Conservation (phyloP, 2,797 vertebrate genomes). For the Streptopelia turtur region DNA sequence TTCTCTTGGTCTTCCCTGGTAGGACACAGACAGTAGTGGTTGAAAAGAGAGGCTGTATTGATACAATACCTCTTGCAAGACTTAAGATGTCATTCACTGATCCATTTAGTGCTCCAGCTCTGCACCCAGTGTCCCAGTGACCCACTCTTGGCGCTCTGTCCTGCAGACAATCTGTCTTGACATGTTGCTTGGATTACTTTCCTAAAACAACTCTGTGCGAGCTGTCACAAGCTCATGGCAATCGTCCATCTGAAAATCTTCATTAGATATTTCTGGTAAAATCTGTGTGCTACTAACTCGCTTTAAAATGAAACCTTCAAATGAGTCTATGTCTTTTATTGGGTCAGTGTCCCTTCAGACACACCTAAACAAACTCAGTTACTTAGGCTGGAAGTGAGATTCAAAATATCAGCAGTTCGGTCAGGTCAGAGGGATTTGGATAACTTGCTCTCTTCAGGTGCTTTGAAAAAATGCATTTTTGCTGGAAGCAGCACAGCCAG, state of each 20-base stretch:
- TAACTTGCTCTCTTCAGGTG: neutral
- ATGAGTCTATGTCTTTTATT: neutral
- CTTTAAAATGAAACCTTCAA: neutral
- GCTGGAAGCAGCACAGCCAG: neutral
- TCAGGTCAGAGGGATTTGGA: neutral
- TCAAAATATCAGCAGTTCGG: neutral
- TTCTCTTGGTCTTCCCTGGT: neutral
- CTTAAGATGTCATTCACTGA: neutral
- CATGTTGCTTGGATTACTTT: neutral
- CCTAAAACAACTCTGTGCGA: neutral
- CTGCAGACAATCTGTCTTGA: neutral
- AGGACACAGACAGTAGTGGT: accelerated
- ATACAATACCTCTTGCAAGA: neutral
- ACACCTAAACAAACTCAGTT: neutral
- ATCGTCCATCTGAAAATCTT: conserved; percentile 8
- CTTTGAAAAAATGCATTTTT: neutral
- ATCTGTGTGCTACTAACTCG: neutral
- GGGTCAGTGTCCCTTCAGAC: neutral
- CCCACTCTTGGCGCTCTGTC: neutral
- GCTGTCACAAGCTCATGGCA: neutral
- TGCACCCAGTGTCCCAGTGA: neutral
- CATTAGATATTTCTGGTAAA: conserved; percentile 1
- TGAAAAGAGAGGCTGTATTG: neutral
- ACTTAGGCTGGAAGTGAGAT: neutral
- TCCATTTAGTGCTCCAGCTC: neutral